Percentiles rank a stretch among this genome's conserved stretches.
Conservation (phyloP, 2,888 invertebrate genomes). For the Hemicrepidius hirtus region DNA sequence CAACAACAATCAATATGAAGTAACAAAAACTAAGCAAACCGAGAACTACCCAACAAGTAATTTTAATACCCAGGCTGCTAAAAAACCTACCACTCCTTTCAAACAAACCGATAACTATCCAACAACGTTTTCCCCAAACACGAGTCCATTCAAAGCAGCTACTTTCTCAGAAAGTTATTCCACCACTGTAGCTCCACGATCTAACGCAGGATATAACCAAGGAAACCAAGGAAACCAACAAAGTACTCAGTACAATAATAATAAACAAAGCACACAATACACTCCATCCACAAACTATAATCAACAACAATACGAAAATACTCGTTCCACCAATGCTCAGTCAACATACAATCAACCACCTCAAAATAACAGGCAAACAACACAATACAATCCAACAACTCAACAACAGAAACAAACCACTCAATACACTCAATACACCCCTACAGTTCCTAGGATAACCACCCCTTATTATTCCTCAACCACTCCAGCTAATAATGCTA, state of each 20-base stretch:
- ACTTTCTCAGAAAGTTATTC: slow-evolving; percentile 53
- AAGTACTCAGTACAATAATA: slow-evolving; percentile 36
- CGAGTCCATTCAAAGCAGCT: slow-evolving; percentile 49
- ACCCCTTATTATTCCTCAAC: slow-evolving; percentile 61
- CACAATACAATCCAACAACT: slow-evolving; percentile 38
- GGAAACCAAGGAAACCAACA: slow-evolving; percentile 60
- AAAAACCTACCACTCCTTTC: slow-evolving; percentile 55
- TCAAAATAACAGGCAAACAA: slow-evolving; percentile 42
- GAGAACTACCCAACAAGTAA: slow-evolving; percentile 59
- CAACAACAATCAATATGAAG: slow-evolving; percentile 52
- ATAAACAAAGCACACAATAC: slow-evolving; percentile 37
- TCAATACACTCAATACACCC: slow-evolving; percentile 70
- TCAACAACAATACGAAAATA: slow-evolving; percentile 59
- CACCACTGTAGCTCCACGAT: slow-evolving; percentile 67
- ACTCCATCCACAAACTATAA: slow-evolving; percentile 57
- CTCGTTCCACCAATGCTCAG: slow-evolving; percentile 63
- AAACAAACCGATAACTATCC: slow-evolving; percentile 63
- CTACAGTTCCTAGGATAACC: slow-evolving; percentile 70
- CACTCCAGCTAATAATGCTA: slow-evolving; percentile 57
- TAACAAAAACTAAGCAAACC: slow-evolving; percentile 56
- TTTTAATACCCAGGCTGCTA: slow-evolving; percentile 46
- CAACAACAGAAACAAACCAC: slow-evolving; percentile 46
- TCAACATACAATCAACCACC: slow-evolving; percentile 40
- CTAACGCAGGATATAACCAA: slow-evolving; percentile 65
- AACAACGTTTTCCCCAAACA: slow-evolving; percentile 67